phyloP scores from a whole-genome alignment of 2,888 invertebrate genomes.

The Plebejus anna region DNA sequence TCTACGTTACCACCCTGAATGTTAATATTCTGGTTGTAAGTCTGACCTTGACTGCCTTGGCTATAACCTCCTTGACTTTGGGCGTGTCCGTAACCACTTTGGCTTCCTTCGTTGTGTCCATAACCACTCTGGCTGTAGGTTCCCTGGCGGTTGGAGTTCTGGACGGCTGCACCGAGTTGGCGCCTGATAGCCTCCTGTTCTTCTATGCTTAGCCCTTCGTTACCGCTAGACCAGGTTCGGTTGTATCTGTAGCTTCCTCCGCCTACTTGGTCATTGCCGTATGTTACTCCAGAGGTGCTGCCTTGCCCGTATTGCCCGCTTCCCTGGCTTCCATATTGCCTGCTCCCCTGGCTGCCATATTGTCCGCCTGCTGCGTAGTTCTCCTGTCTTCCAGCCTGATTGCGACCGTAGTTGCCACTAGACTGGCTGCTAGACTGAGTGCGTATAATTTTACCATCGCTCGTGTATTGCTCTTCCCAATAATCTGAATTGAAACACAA shows the following conservation, averaged over 20 bases:
- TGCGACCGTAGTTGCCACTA: constrained; percentile 17
- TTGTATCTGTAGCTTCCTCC: constrained; percentile 46
- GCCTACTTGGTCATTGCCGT: constrained; percentile 39
- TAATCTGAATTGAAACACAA: constrained; percentile 40
- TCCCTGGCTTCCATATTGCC: constrained; percentile 29
- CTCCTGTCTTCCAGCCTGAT: constrained; percentile 40
- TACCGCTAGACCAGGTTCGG: constrained; percentile 50
- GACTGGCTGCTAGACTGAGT: constrained; percentile 36
- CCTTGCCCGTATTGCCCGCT: constrained; percentile 29
- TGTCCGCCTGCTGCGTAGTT: constrained; percentile 43
- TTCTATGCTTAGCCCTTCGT: constrained; percentile 52
- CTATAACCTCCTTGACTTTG: constrained; percentile 38
- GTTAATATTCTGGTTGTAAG: neutral
- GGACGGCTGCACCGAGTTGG: constrained; percentile 48
- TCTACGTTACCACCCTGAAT: constrained; percentile 38
- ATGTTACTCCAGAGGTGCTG: constrained; percentile 28
- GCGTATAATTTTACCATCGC: constrained; percentile 37
- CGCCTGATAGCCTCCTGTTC: constrained; percentile 57
- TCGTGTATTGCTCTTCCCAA: constrained; percentile 42
- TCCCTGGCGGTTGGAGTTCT: constrained; percentile 37
- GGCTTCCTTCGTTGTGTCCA: constrained; percentile 35
- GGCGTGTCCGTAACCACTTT: constrained; percentile 34
- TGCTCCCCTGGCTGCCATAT: constrained; percentile 39
- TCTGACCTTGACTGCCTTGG: constrained; percentile 30
- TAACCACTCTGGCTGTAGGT: constrained; percentile 31